Evolutionary conservation across 2,888 invertebrate genomes (phyloP).

Genomic region (Archaeoteleia sp.): DNA sequence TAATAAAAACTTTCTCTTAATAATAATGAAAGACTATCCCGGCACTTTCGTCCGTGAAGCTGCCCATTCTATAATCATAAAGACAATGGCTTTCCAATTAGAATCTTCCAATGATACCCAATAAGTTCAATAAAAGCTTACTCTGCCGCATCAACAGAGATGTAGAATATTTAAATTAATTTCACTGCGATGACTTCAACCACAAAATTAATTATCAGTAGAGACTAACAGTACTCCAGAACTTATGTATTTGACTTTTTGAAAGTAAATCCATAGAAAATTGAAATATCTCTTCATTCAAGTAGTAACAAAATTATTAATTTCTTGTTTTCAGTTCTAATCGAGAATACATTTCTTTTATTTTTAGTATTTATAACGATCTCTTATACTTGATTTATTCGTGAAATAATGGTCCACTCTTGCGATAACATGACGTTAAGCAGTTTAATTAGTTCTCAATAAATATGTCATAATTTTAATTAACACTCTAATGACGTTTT

Average conservation of each 20-base stretch:
- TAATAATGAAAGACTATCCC: constrained; percentile 29
- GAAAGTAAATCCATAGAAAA: constrained; percentile 11
- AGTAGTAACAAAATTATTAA: constrained; percentile 10
- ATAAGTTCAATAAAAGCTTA: constrained; percentile 37
- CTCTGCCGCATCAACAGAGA: constrained; percentile 15
- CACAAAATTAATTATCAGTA: constrained; percentile 12
- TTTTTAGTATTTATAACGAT: too few species aligned
- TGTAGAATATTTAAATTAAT: constrained; percentile 39
- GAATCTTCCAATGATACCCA: constrained; percentile 23
- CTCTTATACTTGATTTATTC: too few species aligned
- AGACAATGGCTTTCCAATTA: constrained; percentile 37
- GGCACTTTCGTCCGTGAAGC: constrained; percentile 10
- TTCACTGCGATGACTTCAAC: constrained; percentile 14
- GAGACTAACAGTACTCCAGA: constrained; percentile 10
- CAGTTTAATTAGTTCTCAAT: too few species aligned
- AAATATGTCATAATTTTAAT: too few species aligned
- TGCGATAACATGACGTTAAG: too few species aligned
- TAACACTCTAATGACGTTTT: too few species aligned
- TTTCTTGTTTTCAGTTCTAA: not conserved
- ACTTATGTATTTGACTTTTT: constrained; percentile 27
- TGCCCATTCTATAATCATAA: constrained; percentile 35
- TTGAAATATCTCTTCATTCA: constrained; percentile 8
- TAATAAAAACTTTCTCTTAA: constrained; percentile 22
- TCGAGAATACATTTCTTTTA: too few species aligned
- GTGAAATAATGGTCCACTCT: too few species aligned